Conservation (phyloP, 2,797 vertebrate species). For the Ciconia nigra region DNA sequence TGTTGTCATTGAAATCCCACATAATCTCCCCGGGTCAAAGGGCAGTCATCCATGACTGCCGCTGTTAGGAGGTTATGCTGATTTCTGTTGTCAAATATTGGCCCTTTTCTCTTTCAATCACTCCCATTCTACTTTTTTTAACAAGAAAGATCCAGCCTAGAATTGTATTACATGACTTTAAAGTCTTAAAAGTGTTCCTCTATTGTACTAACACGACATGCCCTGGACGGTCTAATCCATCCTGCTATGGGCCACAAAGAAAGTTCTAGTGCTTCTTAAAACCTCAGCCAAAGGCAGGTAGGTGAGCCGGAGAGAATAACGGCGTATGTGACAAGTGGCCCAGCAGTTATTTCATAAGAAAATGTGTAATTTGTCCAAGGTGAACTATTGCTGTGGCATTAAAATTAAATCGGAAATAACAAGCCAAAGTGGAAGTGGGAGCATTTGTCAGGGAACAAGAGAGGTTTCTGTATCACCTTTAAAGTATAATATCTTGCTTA, state of each 20-base stretch:
- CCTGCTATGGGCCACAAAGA: slow-evolving; percentile 68
- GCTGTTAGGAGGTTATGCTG: slow-evolving; percentile 84
- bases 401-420: slow-evolving; percentile 1
- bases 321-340: neutral
- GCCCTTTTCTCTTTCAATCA: slow-evolving; percentile 79
- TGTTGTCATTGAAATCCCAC: slow-evolving; percentile 85
- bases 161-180: slow-evolving; percentile 85
- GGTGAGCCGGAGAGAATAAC: neutral
- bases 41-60: slow-evolving; percentile 84
- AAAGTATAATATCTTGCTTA: neutral
- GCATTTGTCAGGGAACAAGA: neutral
- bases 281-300: slow-evolving; percentile 53
- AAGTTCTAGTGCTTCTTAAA: slow-evolving; percentile 69
- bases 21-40: slow-evolving; percentile 83
- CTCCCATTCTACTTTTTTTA: slow-evolving; percentile 76
- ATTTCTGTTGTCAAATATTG: slow-evolving; percentile 86
- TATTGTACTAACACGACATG: slow-evolving; percentile 76
- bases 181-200: slow-evolving; percentile 80
- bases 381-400: neutral
- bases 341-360: neutral
- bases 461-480: neutral
- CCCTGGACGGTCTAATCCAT: slow-evolving; percentile 71
- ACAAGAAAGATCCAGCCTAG: slow-evolving; percentile 78
- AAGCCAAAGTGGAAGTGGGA: neutral
- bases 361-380: neutral